Evolutionary conservation across 2,888 invertebrate genomes (phyloP).

Genomic region (Agrotis ipsilon): DNA sequence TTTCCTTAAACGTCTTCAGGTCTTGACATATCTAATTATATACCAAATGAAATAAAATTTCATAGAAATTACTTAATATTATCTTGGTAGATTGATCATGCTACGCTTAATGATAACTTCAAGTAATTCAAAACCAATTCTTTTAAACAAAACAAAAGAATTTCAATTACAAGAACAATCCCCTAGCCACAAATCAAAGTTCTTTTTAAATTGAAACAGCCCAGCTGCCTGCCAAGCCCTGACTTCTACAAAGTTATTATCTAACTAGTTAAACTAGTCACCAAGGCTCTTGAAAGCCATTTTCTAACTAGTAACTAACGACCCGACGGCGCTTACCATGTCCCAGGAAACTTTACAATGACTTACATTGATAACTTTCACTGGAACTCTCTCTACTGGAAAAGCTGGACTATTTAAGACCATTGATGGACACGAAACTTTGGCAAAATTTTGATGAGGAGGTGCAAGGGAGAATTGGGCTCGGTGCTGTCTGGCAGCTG

Average conservation of each 20-base stretch:
- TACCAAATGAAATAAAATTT: no score
- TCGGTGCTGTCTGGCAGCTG: no score
- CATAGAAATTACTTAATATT: no score
- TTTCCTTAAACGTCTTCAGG: no score
- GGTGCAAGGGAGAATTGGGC: background rate
- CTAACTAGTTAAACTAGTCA: conserved; percentile 35
- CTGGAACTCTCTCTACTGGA: background rate
- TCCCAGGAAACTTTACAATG: conserved; percentile 30
- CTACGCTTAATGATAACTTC: no score
- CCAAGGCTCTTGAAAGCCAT: conserved; percentile 37
- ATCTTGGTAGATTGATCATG: no score
- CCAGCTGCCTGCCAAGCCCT: conserved; percentile 28
- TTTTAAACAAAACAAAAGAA: background rate
- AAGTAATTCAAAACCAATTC: background rate
- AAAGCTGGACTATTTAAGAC: background rate
- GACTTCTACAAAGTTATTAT: conserved; percentile 34
- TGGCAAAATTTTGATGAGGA: background rate
- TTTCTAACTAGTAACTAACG: conserved; percentile 49
- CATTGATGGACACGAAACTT: background rate
- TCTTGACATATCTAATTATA: no score
- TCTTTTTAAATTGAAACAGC: conserved; percentile 6
- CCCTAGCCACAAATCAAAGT: conserved; percentile 6
- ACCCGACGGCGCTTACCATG: conserved; percentile 23
- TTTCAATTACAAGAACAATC: background rate
- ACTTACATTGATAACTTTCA: conserved; percentile 36